These are phyloP conservation scores for Pomacea maculata DNA, from an alignment of 1,140 invertebrate species.

Conservation along the genomic window DNA sequence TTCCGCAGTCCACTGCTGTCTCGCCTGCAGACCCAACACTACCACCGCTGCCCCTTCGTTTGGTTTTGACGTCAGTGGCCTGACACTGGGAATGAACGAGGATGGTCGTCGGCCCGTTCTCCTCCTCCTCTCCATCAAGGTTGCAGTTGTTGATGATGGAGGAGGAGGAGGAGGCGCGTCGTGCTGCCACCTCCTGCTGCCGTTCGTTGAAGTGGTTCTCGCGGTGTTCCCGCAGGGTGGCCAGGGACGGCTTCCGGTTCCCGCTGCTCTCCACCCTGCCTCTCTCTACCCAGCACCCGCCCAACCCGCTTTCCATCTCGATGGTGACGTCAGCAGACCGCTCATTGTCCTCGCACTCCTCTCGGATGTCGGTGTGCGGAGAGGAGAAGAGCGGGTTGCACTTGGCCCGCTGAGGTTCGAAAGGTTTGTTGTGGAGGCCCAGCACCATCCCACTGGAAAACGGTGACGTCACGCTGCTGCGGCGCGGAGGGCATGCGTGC, in stretches of 20 bases:
- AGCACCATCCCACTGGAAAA: background rate
- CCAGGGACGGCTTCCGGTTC: slow-evolving; percentile 21
- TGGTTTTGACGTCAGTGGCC: too few relatives aligned
- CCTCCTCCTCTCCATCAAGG: too few relatives aligned
- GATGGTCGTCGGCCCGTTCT: too few relatives aligned
- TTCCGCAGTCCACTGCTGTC: too few relatives aligned
- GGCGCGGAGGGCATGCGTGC: background rate
- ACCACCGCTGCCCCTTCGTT: too few relatives aligned
- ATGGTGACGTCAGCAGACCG: slow-evolving; percentile 1
- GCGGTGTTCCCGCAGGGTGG: slow-evolving; percentile 25
- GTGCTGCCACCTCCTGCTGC: background rate
- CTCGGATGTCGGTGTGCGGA: background rate
- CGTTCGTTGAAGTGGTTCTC: slow-evolving; percentile 27
- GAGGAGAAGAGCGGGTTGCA: slow-evolving; percentile 25
- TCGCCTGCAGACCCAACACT: too few relatives aligned
- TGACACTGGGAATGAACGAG: too few relatives aligned
- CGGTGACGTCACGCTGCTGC: background rate
- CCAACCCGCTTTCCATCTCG: slow-evolving; percentile 5
- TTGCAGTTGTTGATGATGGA: too few relatives aligned
- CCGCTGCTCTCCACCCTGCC: background rate
- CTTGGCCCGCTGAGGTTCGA: slow-evolving; percentile 12
- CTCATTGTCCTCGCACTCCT: background rate
- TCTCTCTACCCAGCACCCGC: background rate
- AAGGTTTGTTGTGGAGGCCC: background rate
- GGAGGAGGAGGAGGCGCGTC: too few relatives aligned